Conservation (phyloP, 2,888 invertebrate species). For the Catocala fraxini region DNA sequence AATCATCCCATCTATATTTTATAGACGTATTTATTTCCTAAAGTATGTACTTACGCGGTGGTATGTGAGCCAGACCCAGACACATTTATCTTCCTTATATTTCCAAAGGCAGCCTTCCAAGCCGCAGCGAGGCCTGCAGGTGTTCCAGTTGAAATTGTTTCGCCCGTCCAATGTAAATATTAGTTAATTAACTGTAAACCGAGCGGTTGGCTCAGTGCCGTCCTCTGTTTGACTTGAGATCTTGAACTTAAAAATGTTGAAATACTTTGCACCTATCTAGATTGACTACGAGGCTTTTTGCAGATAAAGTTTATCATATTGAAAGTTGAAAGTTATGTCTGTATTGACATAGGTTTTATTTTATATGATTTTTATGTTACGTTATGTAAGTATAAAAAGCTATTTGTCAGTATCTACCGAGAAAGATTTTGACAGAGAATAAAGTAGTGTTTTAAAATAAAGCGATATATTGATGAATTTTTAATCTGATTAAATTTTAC, state of each 20-base stretch:
- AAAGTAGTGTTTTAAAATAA: too few relatives aligned
- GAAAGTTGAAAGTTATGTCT: neutral
- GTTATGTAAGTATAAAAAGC: too few relatives aligned
- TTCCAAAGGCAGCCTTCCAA: slow-evolving; percentile 65
- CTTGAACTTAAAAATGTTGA: slow-evolving; percentile 47
- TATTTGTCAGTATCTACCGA: too few relatives aligned
- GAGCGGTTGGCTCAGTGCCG: slow-evolving; percentile 54
- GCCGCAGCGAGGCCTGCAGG: slow-evolving; percentile 72
- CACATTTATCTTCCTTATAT: slow-evolving; percentile 47
- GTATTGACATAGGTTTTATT: too few relatives aligned
- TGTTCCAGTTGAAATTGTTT: slow-evolving; percentile 78
- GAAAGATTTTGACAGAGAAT: too few relatives aligned
- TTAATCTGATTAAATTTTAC: too few relatives aligned
- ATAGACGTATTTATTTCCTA: neutral
- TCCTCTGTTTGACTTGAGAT: slow-evolving; percentile 57
- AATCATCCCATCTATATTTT: too few relatives aligned
- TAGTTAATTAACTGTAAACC: slow-evolving; percentile 86
- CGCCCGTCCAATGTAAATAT: slow-evolving; percentile 82
- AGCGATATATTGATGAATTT: too few relatives aligned
- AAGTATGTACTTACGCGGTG: slow-evolving; percentile 9
- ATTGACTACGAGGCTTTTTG: slow-evolving; percentile 10
- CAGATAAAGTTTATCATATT: neutral
- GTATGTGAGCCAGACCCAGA: slow-evolving; percentile 17
- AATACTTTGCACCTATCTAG: slow-evolving; percentile 26
- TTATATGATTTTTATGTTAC: too few relatives aligned